phyloP scores from a whole-genome alignment of 2,113 vertebrate genomes.

The Chionodraco myersi region DNA sequence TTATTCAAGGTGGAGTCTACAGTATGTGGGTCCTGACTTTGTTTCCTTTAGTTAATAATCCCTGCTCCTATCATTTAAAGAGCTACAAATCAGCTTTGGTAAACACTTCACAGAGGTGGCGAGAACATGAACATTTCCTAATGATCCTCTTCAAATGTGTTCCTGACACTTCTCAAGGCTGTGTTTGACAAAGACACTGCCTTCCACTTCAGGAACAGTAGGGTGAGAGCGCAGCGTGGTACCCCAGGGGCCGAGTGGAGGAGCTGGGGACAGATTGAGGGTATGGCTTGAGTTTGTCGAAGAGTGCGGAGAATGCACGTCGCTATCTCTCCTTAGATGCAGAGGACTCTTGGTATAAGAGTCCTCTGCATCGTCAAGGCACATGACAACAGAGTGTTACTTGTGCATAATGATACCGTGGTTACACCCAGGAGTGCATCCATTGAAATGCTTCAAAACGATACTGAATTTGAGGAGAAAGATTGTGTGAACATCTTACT shows the following conservation, averaged over 20 bases:
- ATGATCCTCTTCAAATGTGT: slow-evolving; percentile 25
- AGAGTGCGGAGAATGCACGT: background rate
- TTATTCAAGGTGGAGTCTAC: background rate
- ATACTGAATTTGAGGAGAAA: background rate
- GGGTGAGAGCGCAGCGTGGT: slow-evolving; percentile 1
- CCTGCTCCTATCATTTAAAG: background rate
- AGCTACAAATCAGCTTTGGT: slow-evolving; percentile 19
- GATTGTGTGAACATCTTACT: no score
- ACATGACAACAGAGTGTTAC: background rate
- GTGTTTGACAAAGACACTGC: slow-evolving; percentile 52
- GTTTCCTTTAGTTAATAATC: background rate
- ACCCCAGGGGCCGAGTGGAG: slow-evolving; percentile 16
- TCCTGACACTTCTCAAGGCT: slow-evolving; percentile 26
- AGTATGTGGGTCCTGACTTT: background rate
- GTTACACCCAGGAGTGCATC: background rate
- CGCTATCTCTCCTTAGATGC: background rate
- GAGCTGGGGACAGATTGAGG: slow-evolving; percentile 31
- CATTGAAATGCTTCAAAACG: background rate
- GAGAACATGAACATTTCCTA: slow-evolving; percentile 3
- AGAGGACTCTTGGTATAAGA: slow-evolving; percentile 2
- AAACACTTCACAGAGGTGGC: slow-evolving; percentile 16
- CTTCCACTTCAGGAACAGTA: slow-evolving; percentile 44
- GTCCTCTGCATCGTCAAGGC: background rate
- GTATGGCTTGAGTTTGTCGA: slow-evolving; percentile 1
- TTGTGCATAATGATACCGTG: background rate